Conservation (phyloP, 2,113 vertebrate species). For the Planiliza haematocheilus region DNA sequence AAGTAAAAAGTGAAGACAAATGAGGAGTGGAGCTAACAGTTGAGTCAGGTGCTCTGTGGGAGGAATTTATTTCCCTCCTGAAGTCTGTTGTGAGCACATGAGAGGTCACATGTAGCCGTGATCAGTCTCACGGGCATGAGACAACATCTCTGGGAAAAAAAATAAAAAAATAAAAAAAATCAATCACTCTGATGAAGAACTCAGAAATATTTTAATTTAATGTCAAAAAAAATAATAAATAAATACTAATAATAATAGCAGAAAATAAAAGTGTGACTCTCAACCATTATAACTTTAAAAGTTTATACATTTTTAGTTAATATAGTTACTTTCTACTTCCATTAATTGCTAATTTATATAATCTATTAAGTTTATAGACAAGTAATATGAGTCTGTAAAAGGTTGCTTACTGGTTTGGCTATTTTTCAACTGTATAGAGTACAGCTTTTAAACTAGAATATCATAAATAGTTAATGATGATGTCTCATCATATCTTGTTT, state of each 20-base stretch:
- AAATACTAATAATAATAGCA: no score
- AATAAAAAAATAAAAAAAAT: no score
- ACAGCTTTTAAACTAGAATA: background rate
- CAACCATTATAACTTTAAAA: no score
- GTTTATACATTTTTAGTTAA: no score
- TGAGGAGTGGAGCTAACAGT: conserved; percentile 36
- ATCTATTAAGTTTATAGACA: no score
- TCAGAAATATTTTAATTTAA: no score
- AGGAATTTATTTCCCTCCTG: conserved; percentile 67
- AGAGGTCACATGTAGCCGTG: conserved; percentile 78
- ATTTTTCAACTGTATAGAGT: background rate
- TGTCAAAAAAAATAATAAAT: no score
- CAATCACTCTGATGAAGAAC: background rate
- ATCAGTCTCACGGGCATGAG: conserved; percentile 53
- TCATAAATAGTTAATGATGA: no score
- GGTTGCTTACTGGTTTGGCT: background rate
- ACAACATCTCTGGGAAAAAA: conserved; percentile 44
- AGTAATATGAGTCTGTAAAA: background rate
- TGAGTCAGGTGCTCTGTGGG: conserved; percentile 70
- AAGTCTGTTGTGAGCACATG: conserved; percentile 74
- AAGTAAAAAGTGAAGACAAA: conserved; percentile 4
- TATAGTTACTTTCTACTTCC: no score
- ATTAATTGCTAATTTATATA: no score
- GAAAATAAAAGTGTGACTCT: no score
- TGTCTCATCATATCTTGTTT: no score